A percentile compares a stretch with the other conserved stretches of the same genome.
Evolutionary conservation across 2,797 vertebrate species (phyloP).

Genomic region (Neosalanx taihuensis): DNA sequence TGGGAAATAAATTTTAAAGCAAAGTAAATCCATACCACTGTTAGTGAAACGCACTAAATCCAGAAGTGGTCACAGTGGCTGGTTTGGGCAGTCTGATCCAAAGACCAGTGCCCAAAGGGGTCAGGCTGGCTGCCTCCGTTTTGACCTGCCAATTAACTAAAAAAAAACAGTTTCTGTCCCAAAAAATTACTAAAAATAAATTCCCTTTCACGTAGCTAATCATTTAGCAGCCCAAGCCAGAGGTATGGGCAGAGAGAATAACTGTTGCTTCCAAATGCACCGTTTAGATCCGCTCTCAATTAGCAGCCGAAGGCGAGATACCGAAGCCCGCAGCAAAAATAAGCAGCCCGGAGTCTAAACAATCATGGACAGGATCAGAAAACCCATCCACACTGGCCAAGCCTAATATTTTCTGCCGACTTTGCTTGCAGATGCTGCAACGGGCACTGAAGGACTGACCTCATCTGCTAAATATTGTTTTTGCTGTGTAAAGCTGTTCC

Average conservation of each 20-base stretch:
- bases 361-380: conserved; percentile 49
- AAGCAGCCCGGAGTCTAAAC: conserved; percentile 68
- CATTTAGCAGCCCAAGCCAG: not conserved
- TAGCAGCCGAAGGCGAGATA: conserved; percentile 56
- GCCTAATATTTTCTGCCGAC: conserved; percentile 65
- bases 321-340: conserved; percentile 60
- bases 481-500: conserved; percentile 49
- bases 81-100: conserved; percentile 27
- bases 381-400: conserved; percentile 58
- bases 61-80: conserved; percentile 30
- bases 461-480: conserved; percentile 75
- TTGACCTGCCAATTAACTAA: not conserved
- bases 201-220: too few relatives aligned
- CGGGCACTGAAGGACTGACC: conserved; percentile 67
- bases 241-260: not conserved
- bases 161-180: too few relatives aligned
- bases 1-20: conserved; percentile 34
- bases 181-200: too few relatives aligned
- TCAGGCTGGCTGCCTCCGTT: not conserved
- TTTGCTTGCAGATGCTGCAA: conserved; percentile 64
- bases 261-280: conserved; percentile 37
- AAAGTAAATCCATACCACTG: conserved; percentile 58
- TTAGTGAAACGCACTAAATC: conserved; percentile 55
- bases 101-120: not conserved
- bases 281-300: conserved; percentile 58